phyloP scores from a whole-genome alignment of 1,140 invertebrate genomes.

The Ostrea edulis region DNA sequence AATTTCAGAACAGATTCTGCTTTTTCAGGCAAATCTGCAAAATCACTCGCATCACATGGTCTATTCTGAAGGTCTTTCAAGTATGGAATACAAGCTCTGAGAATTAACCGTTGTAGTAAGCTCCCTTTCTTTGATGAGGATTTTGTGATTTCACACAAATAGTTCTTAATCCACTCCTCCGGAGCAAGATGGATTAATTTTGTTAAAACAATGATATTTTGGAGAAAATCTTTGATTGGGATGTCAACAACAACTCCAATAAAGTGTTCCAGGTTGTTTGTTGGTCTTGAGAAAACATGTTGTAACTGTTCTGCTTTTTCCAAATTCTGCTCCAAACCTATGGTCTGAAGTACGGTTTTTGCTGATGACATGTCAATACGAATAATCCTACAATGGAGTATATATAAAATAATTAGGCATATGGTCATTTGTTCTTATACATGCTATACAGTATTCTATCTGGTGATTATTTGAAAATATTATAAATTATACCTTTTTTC shows the following conservation, averaged over 20 bases:
- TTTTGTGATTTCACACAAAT: conserved; percentile 38
- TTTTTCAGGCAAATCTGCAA: conserved; percentile 51
- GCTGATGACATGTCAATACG: neutral
- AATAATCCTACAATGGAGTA: too few relatives aligned
- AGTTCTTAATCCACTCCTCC: conserved; percentile 46
- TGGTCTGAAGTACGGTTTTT: neutral
- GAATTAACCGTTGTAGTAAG: neutral
- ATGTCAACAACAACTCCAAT: neutral
- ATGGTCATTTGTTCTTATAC: too few relatives aligned
- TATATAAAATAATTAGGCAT: too few relatives aligned
- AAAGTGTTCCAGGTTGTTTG: neutral
- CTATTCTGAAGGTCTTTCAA: conserved; percentile 60
- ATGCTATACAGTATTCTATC: too few relatives aligned
- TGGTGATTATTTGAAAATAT: too few relatives aligned
- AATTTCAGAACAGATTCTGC: conserved; percentile 56
- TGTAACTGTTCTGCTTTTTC: neutral
- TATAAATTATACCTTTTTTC: too few relatives aligned
- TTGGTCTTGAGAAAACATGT: neutral
- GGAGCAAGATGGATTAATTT: conserved; percentile 42
- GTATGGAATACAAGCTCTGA: conserved; percentile 22
- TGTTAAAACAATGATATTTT: conserved; percentile 44
- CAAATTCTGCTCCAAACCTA: neutral
- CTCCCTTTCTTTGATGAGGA: neutral
- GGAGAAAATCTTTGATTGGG: neutral
- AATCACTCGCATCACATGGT: conserved; percentile 61